phyloP scores from a whole-genome alignment of 2,888 invertebrate species.

The Linnaemya vulpina region DNA sequence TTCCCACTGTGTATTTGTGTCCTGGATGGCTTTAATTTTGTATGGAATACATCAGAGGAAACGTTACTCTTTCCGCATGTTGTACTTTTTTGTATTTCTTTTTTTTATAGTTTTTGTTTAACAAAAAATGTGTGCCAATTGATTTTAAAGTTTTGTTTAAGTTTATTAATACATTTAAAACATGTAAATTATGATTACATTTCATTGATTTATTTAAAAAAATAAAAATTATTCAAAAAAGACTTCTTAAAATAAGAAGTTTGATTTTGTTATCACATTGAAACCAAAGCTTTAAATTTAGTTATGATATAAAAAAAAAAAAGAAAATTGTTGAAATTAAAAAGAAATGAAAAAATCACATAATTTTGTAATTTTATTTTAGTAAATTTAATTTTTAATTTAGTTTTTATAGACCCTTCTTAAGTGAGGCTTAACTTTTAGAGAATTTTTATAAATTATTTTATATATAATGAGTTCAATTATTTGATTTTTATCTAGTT shows the following conservation, averaged over 20 bases:
- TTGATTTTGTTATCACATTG: slow-evolving; percentile 65
- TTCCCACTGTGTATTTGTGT: not conserved
- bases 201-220: slow-evolving; percentile 19
- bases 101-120: slow-evolving; percentile 21
- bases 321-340: slow-evolving; percentile 41
- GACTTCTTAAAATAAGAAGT: slow-evolving; percentile 59
- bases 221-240: slow-evolving; percentile 8
- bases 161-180: slow-evolving; percentile 42
- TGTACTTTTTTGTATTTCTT: not conserved
- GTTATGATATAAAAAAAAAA: slow-evolving; percentile 64
- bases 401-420: slow-evolving; percentile 46
- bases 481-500: slow-evolving; percentile 8
- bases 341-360: slow-evolving; percentile 4
- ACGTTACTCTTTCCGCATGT: not conserved
- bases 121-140: slow-evolving; percentile 66
- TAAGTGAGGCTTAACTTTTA: slow-evolving; percentile 71
- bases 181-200: slow-evolving; percentile 9
- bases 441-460: slow-evolving; percentile 64
- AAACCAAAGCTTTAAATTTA: slow-evolving; percentile 74
- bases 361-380: slow-evolving; percentile 49
- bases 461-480: slow-evolving; percentile 22
- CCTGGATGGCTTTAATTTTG: not conserved
- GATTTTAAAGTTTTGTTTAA: slow-evolving; percentile 39
- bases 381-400: slow-evolving; percentile 57
- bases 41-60: not conserved